These are phyloP conservation scores for Actinernus sp. DNA, from an alignment of 92 coral and sea anemone genomes.

Conservation along the genomic window DNA sequence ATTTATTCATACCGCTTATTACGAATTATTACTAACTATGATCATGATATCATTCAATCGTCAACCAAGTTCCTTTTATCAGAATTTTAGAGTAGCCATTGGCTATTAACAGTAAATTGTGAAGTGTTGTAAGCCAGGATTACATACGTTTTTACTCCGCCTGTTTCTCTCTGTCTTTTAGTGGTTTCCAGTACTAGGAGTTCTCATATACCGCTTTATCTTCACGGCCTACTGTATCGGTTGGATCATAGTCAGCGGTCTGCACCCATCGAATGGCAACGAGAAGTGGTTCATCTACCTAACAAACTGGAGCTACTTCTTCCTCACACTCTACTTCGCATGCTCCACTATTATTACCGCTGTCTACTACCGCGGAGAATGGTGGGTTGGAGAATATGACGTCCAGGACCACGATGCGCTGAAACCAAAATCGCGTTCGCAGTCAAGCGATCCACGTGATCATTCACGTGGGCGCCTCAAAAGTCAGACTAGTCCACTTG, in stretches of 20 bases:
- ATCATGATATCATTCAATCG: too few relatives aligned
- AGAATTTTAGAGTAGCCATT: too few relatives aligned
- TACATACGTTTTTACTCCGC: too few relatives aligned
- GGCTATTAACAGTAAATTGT: too few relatives aligned
- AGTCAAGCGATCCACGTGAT: conserved; percentile 37
- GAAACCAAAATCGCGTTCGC: conserved; percentile 47
- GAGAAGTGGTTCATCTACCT: conserved; percentile 86
- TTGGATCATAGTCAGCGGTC: conserved; percentile 64
- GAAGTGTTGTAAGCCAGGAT: too few relatives aligned
- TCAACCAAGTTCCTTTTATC: too few relatives aligned
- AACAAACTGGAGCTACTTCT: conserved; percentile 74
- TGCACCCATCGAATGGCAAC: conserved; percentile 58
- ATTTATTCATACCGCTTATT: too few relatives aligned
- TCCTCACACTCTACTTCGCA: conserved; percentile 65
- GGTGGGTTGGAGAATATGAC: conserved; percentile 86
- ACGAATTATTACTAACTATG: too few relatives aligned
- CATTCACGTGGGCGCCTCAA: conserved; percentile 33
- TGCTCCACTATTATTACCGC: conserved; percentile 65
- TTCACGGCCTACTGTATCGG: conserved; percentile 53
- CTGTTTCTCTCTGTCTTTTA: conserved; percentile 22
- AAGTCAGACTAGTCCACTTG: conserved; percentile 65
- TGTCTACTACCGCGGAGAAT: conserved; percentile 68
- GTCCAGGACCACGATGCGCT: conserved; percentile 69
- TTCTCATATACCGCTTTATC: conserved; percentile 51
- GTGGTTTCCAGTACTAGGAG: conserved; percentile 63